Conservation (phyloP, 2,797 vertebrate genomes). For the Luscinia luscinia region DNA sequence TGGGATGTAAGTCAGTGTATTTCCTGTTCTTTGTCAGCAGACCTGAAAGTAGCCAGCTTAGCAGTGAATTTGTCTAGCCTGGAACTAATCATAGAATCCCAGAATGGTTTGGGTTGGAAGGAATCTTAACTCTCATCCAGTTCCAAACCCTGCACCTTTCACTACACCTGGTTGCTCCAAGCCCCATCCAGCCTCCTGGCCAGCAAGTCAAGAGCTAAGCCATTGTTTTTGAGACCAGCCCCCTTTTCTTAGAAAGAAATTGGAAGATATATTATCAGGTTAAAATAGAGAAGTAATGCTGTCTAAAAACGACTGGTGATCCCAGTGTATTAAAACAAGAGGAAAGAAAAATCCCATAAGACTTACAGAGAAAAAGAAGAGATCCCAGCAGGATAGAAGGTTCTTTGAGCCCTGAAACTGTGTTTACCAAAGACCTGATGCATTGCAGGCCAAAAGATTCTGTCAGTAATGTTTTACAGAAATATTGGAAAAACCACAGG, state of each 20-base stretch:
- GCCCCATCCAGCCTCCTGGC: background rate
- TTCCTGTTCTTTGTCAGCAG: background rate
- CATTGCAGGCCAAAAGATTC: background rate
- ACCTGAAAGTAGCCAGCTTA: background rate
- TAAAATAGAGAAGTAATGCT: background rate
- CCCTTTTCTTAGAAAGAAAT: background rate
- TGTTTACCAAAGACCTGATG: background rate
- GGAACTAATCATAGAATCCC: background rate
- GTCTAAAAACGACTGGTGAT: background rate
- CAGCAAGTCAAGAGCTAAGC: background rate
- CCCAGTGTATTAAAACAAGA: background rate
- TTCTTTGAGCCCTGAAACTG: background rate
- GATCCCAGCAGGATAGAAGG: background rate
- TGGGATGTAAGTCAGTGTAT: background rate
- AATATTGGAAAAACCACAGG: conserved; percentile 53
- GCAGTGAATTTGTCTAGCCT: background rate
- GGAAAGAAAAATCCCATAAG: background rate
- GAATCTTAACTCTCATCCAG: background rate
- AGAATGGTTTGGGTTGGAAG: background rate
- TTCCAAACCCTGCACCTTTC: background rate
- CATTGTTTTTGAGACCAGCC: background rate
- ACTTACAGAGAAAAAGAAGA: background rate
- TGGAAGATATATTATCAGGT: background rate
- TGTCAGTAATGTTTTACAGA: conserved; percentile 32
- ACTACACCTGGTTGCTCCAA: background rate